Evolutionary conservation across 1,140 invertebrate genomes (phyloP), one percentile per base, ranked within the genome.

Genomic region (Drosophila malerkotliana): DNA sequence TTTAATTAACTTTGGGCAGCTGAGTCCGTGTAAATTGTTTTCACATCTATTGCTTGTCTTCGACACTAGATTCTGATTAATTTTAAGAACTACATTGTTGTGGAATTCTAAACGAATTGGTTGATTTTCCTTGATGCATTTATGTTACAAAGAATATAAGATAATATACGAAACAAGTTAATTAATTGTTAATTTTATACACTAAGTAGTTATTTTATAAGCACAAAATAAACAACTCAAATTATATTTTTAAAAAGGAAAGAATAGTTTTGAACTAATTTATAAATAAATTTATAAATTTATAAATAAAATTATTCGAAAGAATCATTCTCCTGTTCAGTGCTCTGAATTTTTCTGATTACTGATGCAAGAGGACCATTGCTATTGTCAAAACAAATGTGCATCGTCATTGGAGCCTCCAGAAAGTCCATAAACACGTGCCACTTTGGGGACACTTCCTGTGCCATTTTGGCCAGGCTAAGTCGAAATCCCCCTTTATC

Each of bases 1-100:
- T 85, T 85, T 85, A 85, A 85, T 85, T 85, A 85, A 85, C 74
- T 85, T 85, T 80, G 69, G 21, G 45, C 79, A 83, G 72, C 62
- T 79, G 75, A 69, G 78, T 61, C 68, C 44, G 26, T 67, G 41
- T 74, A 51, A 58, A 55, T 74, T 73, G 32, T 21, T 37, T 56
- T 45, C 12, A 28, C 58, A 62, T 26, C 48, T 47, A 45, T 53
- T 72, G 51, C 53, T 54, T 26, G 18, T 30, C 60, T 73, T 47
- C 10, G 6, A 4, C 24, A 28, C n/a, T 28, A 21, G 62, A 55
- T 66, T 32, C 47, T 49, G 47, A 53, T 53, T 48, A 51, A 9
- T 8, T 32, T 9, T 3, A 10, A 2, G 9, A 8, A 10, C 1
- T 37, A n/a, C 10, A 4, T 37, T 37, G 34, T 10, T 10, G 10